Base-by-base conservation (phyloP, 2,888 invertebrate genomes). In the Nomada flava region DNA sequence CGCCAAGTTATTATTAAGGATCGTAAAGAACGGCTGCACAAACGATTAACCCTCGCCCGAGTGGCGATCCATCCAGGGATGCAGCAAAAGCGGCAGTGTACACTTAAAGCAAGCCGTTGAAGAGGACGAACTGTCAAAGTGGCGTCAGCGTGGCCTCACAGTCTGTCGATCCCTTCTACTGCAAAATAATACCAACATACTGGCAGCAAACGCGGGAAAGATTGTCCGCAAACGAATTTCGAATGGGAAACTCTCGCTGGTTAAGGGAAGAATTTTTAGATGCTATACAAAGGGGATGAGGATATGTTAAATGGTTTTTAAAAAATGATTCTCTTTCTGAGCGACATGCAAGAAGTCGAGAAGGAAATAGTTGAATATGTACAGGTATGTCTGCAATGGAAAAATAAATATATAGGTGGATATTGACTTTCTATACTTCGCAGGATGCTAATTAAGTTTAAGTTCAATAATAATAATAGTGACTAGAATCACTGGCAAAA, bases 1-100 rank as follows among this genome's bases (percentile, higher is more conserved):
- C 53, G 36, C 7, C 10, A 68, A 83, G 74, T 83, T 71, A 78
- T 78, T 83, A 75, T 74, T 71, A 68, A 78, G 74, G 78, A 57
- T 29, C 44, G 50, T 20, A 15, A 44, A 11, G 50, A 44, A 78
- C 29, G 67, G 42, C 36, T 55, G 74, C 63, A 83, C 83, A 83
- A 83, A 83, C 74, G 71, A 83, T 83, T 83, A 75, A 64, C 50
- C 83, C 63, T 75, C 83, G 71, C 70, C 68, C 83, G 74, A 83
- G 64, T 75, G 67, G 63, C 64, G 83, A 70, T 75, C 68, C 83
- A 70, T 75, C 68, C 83, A 71, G 63, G 83, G 83, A 83, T 78
- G 83, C 83, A 72, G 67, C 63, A 75, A 83, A 83, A 60, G n/a
- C 72, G 50, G 29, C 52, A 64, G 13, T 67, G 83, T 70, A 59